Evolutionary conservation across 2,113 vertebrate species (phyloP), one percentile per base, ranked within the genome.

Genomic region (Hemiscyllium ocellatum): DNA sequence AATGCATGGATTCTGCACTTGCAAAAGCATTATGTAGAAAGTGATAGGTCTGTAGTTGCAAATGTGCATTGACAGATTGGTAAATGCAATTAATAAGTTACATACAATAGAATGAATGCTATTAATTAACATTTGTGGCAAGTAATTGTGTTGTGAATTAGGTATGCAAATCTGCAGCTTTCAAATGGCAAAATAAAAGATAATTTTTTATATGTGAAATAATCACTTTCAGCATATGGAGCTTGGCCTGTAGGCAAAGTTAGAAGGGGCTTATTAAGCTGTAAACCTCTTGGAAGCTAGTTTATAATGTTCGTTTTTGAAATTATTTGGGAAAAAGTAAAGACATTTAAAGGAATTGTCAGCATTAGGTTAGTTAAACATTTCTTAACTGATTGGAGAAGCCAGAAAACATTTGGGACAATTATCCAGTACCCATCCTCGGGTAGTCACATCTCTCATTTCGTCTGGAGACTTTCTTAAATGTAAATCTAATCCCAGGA

Each of bases 151-250:
- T 50, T 26, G 20, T 33, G 13, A 19, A 50, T 50, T 95, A 72
- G 24, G 8, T 52, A 52, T 90, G 33, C 20, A 56, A 89, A 50
- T 1, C 22, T 89, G 56, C 42, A 72, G 69, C 24, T 12, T 33
- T 94, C 72, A 95, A 95, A 24, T 70, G 12, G 70, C 68, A 50
- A 95, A 72, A 95, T 50, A 5, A 70, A 47, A 95, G 89, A 68
- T 33, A 33, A 24, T 47, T 95, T 94, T 37, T 20, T 37, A 76
- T 66, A 95, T 95, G 26, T 72, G 68, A 72, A 95, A 52, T 37
- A 93, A 37, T 72, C 50, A 70, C 42, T 95, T 70, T 95, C 22
- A 95, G 68, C 93, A 72, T 47, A 95, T 95, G 15, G 52, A 50
- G 47, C 50, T 95, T 95, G 37, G 69, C 42, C 94, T 65, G 69